A percentile compares a stretch with the other conserved stretches of the same genome.
Evolutionary conservation across 2,797 vertebrate genomes (phyloP).

Genomic region (Cichlasoma orientale): DNA sequence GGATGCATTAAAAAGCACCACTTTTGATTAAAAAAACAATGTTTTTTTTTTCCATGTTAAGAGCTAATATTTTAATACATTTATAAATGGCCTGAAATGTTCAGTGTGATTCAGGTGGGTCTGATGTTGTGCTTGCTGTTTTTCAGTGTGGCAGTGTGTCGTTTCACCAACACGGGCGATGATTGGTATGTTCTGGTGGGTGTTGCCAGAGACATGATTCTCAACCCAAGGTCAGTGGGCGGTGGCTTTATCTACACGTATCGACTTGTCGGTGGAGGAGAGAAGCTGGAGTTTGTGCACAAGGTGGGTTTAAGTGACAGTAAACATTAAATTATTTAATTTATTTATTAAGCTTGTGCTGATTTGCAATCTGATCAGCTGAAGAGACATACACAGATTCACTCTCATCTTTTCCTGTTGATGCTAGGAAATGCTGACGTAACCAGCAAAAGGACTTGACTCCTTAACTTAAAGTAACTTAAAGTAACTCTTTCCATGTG

Average conservation of each 20-base stretch:
- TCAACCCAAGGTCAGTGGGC: constrained; percentile 92
- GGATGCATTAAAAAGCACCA: neutral
- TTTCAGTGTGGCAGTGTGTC: constrained; percentile 92
- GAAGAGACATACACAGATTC: neutral
- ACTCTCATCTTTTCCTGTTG: fast-evolving
- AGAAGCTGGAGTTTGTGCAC: constrained; percentile 97
- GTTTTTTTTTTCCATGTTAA: neutral
- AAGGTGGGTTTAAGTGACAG: constrained; percentile 83
- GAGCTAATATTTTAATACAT: neutral
- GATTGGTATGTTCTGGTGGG: constrained; percentile 98
- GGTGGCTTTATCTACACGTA: constrained; percentile 98
- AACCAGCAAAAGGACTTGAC: neutral
- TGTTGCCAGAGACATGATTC: constrained; percentile 95
- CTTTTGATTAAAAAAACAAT: too few relatives aligned
- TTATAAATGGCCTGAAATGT: too few relatives aligned
- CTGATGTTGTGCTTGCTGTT: neutral
- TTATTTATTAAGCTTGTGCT: neutral
- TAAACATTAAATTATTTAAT: too few relatives aligned
- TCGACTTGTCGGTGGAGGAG: constrained; percentile 87
- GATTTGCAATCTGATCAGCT: neutral
- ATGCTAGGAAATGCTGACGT: neutral
- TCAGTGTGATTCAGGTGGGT: fast-evolving
- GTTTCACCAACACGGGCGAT: constrained; percentile 90
- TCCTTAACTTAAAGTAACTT: too few relatives aligned
- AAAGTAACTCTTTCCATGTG: too few relatives aligned